Evolutionary conservation across 2,888 invertebrate genomes (phyloP), one percentile per base, ranked within the genome.

Genomic region (Aspidiotus rigidus): DNA sequence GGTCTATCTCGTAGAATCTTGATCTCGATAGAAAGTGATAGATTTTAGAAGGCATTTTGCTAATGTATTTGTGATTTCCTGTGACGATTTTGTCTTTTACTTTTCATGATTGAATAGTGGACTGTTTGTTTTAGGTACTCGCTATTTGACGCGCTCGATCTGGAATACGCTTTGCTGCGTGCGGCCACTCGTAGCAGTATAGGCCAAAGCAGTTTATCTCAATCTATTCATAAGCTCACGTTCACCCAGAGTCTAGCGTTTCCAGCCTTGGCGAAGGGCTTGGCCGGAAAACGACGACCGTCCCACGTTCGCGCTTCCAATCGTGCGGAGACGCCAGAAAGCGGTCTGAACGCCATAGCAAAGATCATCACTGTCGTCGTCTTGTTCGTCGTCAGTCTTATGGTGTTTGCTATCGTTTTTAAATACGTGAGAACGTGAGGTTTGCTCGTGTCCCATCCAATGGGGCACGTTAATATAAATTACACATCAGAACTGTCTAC

Each of bases 341-440:
- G 84, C 71, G 86, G 86, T 61, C 77, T 87, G 71, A 86, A 87
- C 77, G 84, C 85, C 63, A 86, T 86, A 76, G 87, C 87, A 70
- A 87, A 87, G 77, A 84, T 86, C 59, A 82, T 86, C 71, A 87
- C 87, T 6, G 86, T 86, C 7, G 78, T 87, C 28, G 84, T 87
- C 39, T 77, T 87, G 71, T 85, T 87, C 73, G 79, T 86, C 60
- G 85, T 87, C 71, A 86, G 86, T 74, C 84, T 87, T 72, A 79
- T 87, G 76, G 87, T 87, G 74, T 87, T 87, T 77, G 83, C 86
- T 62, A 85, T 87, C 28, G 86, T 87, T 70, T 86, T 86, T 76
- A 87, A 87, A 76, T 87, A 86, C 76, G 86, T 86, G 76, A 81
- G 84, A 77, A 86, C 86, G 85, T 87, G 86, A 87, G 87, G 86